Base-by-base conservation (phyloP, 2,888 invertebrate genomes). In the Tetranychus truncatus region DNA sequence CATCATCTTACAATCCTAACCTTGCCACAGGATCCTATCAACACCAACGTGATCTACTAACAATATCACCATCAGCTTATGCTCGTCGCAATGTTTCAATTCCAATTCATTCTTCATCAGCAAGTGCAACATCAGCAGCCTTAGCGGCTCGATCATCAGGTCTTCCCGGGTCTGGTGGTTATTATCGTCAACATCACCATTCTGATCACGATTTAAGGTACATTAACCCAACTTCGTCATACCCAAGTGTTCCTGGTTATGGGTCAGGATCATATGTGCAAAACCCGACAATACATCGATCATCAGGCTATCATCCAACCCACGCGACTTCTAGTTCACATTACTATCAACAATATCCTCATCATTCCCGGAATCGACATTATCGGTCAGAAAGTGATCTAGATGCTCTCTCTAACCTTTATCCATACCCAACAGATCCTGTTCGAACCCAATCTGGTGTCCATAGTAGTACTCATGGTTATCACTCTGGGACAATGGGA, bases 191-290 rank as follows among this genome's bases (percentile, higher is more conserved):
- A 55, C 55, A 55, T 7, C 55, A 55, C 3, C 55, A 55, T 55
- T 55, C 55, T 55, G 55, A 55, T 55, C 55, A 55, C 55, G 55
- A 55, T 55, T 55, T 55, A 55, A 55, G 55, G 55, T 55, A 55
- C 55, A 55, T 55, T 55, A 55, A 34, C 34, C 34, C 34, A 34
- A 34, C 1, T 5, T 34, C 55, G 15, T 55, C 55, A 1, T 55
- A 55, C 55, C 11, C 55, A 55, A 55, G 55, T 55, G 55, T 55
- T 15, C 55, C 55, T 55, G 55, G 55, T 15, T 55, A 55, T 55
- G 55, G 55, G 55, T 55, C 55, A 5, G 15, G 11, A 55, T 9
- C 11, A 55, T 55, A 55, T 15, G 55, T 55, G 9, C 55, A 55
- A 55, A 55, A 15, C 15, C 55, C 55, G 15, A 15, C 55, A 9